Evolutionary conservation across 2,113 vertebrate genomes (phyloP), one percentile per base, ranked within the genome.

Genomic region (Dipodomys ordii): DNA sequence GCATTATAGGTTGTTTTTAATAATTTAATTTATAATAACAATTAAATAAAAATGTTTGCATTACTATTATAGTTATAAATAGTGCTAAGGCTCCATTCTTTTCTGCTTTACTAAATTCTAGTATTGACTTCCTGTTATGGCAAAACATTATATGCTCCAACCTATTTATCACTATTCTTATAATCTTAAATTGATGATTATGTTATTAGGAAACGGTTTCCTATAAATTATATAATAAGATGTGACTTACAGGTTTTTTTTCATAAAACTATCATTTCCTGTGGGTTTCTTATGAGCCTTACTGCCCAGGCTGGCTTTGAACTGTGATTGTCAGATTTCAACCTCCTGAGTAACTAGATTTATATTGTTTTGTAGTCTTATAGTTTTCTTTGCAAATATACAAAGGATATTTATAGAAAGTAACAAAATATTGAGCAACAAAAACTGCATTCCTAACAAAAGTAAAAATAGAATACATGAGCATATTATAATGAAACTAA

Each of bases 181-280:
- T 57, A 13, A 39, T 93, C 57, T 84, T 69, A 84, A 35, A 49
- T 78, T 27, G 60, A 49, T 60, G 72, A 67, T 22, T 30, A 85
- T 49, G 49, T 49, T 49, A 49, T 9, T 49, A 49, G 8, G 49
- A 49, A 49, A 49, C 1, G 49, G 65, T 79, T n/a, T 2, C 44
- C 69, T 71, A 39, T 74, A 30, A 80, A 25, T 67, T 53, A 65
- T 73, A 0, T 62, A 78, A 83, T 77, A 2, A 81, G 64, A 80
- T 81, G 65, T n/a, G 62, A 84, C 53, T 84, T 90, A 65, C 49
- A 83, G 28, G 46, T 60, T 93, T 91, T 79, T 79, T 82, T 74
- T 76, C 28, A 80, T 46, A 1, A 44, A 93, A 64, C 53, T 72
- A 12, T 82, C 73, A 39, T 74, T 92, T 35, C 22, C 28, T 72